Conservation (phyloP, 2,888 invertebrate genomes). For the Linnaemya vulpina region DNA sequence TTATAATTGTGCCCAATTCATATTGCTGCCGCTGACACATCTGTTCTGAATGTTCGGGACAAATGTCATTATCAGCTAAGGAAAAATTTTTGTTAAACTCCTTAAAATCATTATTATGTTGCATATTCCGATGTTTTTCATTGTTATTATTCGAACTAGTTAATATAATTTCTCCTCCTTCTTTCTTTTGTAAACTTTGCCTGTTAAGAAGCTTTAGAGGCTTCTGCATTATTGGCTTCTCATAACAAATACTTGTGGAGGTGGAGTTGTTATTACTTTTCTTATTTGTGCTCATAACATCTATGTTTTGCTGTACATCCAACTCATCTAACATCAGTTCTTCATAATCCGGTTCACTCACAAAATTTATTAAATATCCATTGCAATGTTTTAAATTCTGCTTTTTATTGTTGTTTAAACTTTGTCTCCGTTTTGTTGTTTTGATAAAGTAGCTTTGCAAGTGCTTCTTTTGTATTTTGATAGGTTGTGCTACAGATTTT, state of each 20-base stretch:
- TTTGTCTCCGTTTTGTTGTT: slow-evolving; percentile 29
- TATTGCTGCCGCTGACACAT: slow-evolving; percentile 66
- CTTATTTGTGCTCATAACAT: slow-evolving; percentile 54
- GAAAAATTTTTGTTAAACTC: slow-evolving; percentile 19
- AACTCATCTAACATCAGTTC: slow-evolving; percentile 70
- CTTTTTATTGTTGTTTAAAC: slow-evolving; percentile 8
- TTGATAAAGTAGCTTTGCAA: slow-evolving; percentile 36
- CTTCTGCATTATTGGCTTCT: background rate
- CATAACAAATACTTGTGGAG: background rate
- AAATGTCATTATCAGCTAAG: background rate
- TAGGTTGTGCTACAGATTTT: slow-evolving; percentile 53
- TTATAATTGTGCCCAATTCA: slow-evolving; percentile 76
- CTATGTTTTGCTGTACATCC: slow-evolving; percentile 73
- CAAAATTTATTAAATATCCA: background rate
- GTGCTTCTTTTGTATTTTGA: slow-evolving; percentile 48
- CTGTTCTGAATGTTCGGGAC: slow-evolving; percentile 10
- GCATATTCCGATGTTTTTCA: background rate
- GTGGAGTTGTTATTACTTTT: background rate
- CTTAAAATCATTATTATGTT: background rate
- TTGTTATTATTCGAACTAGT: slow-evolving; percentile 3
- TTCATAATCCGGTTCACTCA: slow-evolving; percentile 24
- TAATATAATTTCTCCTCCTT: background rate
- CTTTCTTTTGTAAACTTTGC: background rate
- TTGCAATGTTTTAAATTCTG: background rate
- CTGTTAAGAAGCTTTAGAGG: background rate